Conservation (phyloP, 2,888 invertebrate genomes). For the Seladonia tumulorum region DNA sequence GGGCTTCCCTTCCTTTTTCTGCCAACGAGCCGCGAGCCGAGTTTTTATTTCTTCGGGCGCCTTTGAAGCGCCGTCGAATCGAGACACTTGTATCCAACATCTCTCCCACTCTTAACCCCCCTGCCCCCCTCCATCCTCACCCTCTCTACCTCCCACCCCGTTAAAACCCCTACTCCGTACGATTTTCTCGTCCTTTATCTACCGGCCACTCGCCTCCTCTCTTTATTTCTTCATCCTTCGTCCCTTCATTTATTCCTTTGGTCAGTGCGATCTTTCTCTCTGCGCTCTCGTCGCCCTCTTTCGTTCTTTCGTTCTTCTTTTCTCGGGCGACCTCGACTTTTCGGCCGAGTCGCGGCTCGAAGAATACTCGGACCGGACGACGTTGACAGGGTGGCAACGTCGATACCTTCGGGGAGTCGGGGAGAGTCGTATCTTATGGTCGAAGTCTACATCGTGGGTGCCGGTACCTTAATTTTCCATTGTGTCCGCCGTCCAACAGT, state of each 20-base stretch:
- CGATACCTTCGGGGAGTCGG: constrained; percentile 38
- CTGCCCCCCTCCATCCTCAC: background rate
- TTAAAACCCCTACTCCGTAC: background rate
- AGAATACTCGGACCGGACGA: constrained; percentile 34
- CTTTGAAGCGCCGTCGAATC: constrained; percentile 74
- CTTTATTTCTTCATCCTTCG: constrained; percentile 45
- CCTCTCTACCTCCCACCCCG: background rate
- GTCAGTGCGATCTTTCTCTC: constrained; percentile 30
- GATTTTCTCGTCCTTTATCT: constrained; percentile 42
- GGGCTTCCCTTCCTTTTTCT: constrained; percentile 71
- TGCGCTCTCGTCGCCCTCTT: background rate
- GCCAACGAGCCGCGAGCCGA: constrained; percentile 64
- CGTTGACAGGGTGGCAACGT: constrained; percentile 51
- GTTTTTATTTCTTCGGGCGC: constrained; percentile 70
- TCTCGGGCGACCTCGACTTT: background rate
- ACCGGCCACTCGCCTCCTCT: constrained; percentile 32
- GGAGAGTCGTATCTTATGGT: constrained; percentile 25
- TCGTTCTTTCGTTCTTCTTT: background rate
- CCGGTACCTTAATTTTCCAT: constrained; percentile 48
- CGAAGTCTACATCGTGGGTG: constrained; percentile 23
- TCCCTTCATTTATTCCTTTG: constrained; percentile 54
- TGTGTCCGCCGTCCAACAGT: background rate
- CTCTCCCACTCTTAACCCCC: background rate
- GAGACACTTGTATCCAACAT: constrained; percentile 67
- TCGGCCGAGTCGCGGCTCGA: constrained; percentile 29